Evolutionary conservation across 2,113 vertebrate species (phyloP).

Genomic region (Percina caprodes): DNA sequence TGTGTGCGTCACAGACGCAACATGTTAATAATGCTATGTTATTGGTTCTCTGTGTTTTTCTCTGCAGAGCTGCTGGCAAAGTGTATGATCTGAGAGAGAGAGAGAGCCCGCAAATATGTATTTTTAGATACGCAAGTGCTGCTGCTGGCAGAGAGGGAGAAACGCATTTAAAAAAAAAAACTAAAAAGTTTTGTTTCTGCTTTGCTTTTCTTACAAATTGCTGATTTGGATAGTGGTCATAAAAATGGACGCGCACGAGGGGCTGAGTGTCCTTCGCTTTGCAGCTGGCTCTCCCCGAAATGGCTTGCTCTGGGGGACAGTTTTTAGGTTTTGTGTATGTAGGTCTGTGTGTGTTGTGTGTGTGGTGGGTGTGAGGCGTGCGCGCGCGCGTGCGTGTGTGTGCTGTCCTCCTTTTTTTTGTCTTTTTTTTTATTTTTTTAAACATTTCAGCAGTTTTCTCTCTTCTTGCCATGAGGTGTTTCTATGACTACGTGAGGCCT

Average conservation of each 20-base stretch:
- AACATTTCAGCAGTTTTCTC: slow-evolving; percentile 84
- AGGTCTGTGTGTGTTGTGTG: slow-evolving; percentile 23
- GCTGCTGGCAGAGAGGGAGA: slow-evolving; percentile 17
- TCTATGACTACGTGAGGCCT: slow-evolving; percentile 93
- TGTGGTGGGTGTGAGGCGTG: slow-evolving; percentile 35
- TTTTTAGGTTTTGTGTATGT: slow-evolving; percentile 59
- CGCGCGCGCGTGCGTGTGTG: slow-evolving; percentile 26
- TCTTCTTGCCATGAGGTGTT: slow-evolving; percentile 90
- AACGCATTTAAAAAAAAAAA: neutral
- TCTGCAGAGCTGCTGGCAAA: slow-evolving; percentile 47
- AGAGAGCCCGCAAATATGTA: slow-evolving; percentile 27
- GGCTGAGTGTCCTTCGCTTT: slow-evolving; percentile 68
- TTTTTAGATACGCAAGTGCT: slow-evolving; percentile 50
- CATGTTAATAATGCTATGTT: slow-evolving; percentile 77
- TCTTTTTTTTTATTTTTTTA: slow-evolving; percentile 39
- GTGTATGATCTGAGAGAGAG: slow-evolving; percentile 36
- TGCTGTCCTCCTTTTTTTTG: slow-evolving; percentile 57
- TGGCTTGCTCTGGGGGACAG: slow-evolving; percentile 70
- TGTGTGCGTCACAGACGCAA: slow-evolving; percentile 52
- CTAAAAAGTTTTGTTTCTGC: slow-evolving; percentile 50
- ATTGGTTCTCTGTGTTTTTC: slow-evolving; percentile 42
- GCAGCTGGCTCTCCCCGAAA: slow-evolving; percentile 77
- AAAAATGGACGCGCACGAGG: slow-evolving; percentile 52
- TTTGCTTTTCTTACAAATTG: slow-evolving; percentile 51
- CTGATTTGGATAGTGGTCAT: slow-evolving; percentile 69